Percentiles rank a stretch among this genome's conserved stretches.
phyloP scores from a whole-genome alignment of 2,888 invertebrate species.

The Hypomecis atomaria region DNA sequence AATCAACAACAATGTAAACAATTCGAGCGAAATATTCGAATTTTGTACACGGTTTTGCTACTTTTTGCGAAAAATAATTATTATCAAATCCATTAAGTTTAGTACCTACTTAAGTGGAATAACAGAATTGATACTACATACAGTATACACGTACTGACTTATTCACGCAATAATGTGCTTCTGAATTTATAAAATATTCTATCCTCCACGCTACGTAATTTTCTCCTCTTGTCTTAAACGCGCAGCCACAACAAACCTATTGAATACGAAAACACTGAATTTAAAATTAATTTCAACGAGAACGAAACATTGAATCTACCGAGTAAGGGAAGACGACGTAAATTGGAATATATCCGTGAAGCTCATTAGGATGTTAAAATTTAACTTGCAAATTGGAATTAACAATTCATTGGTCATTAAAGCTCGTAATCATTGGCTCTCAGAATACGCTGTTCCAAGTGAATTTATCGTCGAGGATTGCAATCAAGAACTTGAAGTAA shows the following conservation, averaged over 20 bases:
- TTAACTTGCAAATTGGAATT: constrained; percentile 31
- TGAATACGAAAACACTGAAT: constrained; percentile 6
- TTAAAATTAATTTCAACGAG: not conserved
- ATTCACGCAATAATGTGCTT: not conserved
- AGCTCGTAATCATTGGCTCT: constrained; percentile 17
- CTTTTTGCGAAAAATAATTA: no score
- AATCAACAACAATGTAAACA: no score
- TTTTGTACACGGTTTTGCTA: no score
- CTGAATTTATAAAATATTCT: not conserved
- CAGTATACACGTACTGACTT: no score
- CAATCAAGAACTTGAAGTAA: constrained; percentile 33
- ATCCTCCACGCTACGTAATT: not conserved
- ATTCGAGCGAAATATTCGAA: no score
- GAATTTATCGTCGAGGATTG: constrained; percentile 32
- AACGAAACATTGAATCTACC: not conserved
- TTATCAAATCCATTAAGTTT: no score
- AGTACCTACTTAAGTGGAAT: no score
- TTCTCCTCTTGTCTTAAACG: not conserved
- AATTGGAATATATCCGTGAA: constrained; percentile 19
- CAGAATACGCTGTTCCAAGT: constrained; percentile 31
- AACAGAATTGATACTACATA: no score
- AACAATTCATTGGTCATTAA: constrained; percentile 28
- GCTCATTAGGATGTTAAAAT: constrained; percentile 15
- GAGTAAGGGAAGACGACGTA: constrained; percentile 6
- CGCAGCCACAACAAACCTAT: constrained; percentile 4